Conservation (phyloP, 2,113 vertebrate genomes). For the Azemiops feae region DNA sequence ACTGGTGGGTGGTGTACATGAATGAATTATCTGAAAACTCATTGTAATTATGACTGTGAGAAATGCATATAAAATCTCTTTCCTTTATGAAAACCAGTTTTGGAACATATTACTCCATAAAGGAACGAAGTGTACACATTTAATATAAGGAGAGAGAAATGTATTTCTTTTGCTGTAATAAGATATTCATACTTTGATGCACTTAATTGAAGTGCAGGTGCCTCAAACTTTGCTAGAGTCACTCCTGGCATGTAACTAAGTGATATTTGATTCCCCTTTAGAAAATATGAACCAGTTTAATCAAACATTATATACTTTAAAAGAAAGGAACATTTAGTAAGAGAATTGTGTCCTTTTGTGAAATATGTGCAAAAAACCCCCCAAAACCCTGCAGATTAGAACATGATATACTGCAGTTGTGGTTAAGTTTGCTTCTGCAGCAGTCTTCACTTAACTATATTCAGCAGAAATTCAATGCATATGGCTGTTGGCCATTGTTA, state of each 20-base stretch:
- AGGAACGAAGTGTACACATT: slow-evolving; percentile 56
- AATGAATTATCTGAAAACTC: slow-evolving; percentile 55
- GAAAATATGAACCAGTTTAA: slow-evolving; percentile 49
- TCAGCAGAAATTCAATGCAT: slow-evolving; percentile 67
- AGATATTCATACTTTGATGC: slow-evolving; percentile 67
- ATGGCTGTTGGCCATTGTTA: slow-evolving; percentile 60
- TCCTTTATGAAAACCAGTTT: slow-evolving; percentile 69
- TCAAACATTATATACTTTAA: slow-evolving; percentile 42
- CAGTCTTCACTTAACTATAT: slow-evolving; percentile 65
- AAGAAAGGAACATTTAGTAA: slow-evolving; percentile 40
- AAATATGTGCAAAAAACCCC: slow-evolving; percentile 43
- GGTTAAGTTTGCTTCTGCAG: slow-evolving; percentile 56
- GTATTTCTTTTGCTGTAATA: slow-evolving; percentile 52
- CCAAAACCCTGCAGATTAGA: slow-evolving; percentile 45
- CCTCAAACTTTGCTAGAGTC: slow-evolving; percentile 62
- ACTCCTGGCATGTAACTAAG: slow-evolving; percentile 58
- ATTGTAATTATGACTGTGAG: slow-evolving; percentile 66
- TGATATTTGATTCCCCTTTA: slow-evolving; percentile 51
- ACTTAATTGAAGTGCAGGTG: slow-evolving; percentile 64
- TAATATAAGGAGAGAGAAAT: slow-evolving; percentile 65
- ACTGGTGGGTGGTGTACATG: slow-evolving; percentile 52
- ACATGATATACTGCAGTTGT: slow-evolving; percentile 53
- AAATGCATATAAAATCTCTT: slow-evolving; percentile 61
- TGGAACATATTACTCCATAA: slow-evolving; percentile 63
- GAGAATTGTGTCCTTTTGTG: slow-evolving; percentile 50